Conservation (phyloP, 2,888 invertebrate species). For the Apocheima hispidaria region DNA sequence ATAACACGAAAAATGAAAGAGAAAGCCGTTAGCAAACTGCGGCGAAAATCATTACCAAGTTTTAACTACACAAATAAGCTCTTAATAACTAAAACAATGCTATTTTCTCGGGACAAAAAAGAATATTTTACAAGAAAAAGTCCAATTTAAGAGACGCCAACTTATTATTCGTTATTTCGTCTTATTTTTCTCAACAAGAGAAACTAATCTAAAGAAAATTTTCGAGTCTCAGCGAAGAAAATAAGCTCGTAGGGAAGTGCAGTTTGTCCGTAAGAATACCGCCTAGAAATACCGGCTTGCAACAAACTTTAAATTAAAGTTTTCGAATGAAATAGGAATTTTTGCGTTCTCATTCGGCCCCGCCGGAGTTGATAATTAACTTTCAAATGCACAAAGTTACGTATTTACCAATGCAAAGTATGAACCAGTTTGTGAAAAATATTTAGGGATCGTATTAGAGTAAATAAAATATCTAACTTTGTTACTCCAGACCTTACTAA, state of each 20-base stretch:
- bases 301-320: constrained; percentile 84
- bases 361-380: constrained; percentile 59
- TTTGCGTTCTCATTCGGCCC: constrained; percentile 57
- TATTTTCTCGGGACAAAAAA: constrained; percentile 58
- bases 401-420: constrained; percentile 10
- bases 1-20: constrained; percentile 26
- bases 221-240: constrained; percentile 81
- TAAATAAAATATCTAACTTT: no score
- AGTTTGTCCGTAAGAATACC: constrained; percentile 79
- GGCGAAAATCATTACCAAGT: constrained; percentile 59
- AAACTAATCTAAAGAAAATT: constrained; percentile 86
- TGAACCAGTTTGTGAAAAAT: not conserved
- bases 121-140: constrained; percentile 65
- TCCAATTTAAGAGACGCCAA: constrained; percentile 79
- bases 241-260: constrained; percentile 84
- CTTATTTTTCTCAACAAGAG: constrained; percentile 83
- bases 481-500: no score
- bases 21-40: constrained; percentile 48
- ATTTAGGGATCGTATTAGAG: no score
- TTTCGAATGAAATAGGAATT: constrained; percentile 71
- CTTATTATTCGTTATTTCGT: constrained; percentile 81
- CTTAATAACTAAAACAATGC: constrained; percentile 64
- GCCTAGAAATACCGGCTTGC: constrained; percentile 71
- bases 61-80: constrained; percentile 64
- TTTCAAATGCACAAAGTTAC: constrained; percentile 50